Evolutionary conservation across 1,140 invertebrate species (phyloP).

Genomic region (Ganaspis sp.): DNA sequence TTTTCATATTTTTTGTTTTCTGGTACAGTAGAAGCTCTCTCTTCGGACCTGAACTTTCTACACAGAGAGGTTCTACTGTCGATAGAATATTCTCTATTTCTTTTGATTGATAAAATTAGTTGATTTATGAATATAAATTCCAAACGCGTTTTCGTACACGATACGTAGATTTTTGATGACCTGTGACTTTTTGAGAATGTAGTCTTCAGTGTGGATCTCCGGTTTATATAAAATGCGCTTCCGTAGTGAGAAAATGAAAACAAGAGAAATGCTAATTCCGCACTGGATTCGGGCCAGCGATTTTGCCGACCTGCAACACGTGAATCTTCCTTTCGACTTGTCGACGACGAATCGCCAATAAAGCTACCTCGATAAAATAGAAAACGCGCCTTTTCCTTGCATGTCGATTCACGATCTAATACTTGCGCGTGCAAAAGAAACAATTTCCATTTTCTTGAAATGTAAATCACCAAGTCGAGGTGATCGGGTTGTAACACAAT

Average conservation of each 20-base stretch:
- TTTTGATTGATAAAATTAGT: too few species aligned
- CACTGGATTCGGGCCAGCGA: conserved; percentile 24
- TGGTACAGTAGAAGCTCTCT: too few species aligned
- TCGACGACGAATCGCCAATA: conserved; percentile 19
- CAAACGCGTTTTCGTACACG: too few species aligned
- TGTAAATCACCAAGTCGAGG: not conserved
- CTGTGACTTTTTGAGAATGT: not conserved
- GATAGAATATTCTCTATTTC: too few species aligned
- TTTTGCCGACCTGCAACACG: not conserved
- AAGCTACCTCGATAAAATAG: conserved; percentile 14
- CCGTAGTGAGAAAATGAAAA: conserved; percentile 10
- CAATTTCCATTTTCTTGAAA: conserved; percentile 16
- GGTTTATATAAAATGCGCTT: not conserved
- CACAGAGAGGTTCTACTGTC: too few species aligned
- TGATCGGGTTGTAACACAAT: not conserved
- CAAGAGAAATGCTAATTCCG: not conserved
- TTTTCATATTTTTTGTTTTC: too few species aligned
- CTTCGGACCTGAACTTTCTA: too few species aligned
- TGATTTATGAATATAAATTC: too few species aligned
- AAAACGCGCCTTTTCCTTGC: not conserved
- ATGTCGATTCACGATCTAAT: conserved; percentile 17
- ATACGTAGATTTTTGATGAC: not conserved
- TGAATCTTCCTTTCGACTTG: conserved; percentile 23
- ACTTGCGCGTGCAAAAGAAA: conserved; percentile 13
- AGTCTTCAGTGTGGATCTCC: not conserved